phyloP scores from a whole-genome alignment of 2,797 vertebrate species.

The Cygnus olor region DNA sequence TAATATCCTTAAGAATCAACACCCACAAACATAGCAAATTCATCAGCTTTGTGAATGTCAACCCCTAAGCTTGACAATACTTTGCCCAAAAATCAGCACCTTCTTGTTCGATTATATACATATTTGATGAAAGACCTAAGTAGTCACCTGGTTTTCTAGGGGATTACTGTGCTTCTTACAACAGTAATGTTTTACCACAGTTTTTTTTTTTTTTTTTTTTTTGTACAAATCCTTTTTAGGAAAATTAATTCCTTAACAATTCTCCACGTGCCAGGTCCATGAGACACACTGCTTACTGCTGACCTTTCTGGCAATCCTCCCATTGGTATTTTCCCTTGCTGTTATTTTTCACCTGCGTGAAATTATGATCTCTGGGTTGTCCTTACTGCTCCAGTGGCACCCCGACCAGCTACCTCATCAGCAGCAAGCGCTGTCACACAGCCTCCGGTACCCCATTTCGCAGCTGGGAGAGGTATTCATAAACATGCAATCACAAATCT shows the following conservation, averaged over 20 bases:
- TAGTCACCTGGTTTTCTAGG: neutral
- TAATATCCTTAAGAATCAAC: neutral
- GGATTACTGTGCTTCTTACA: neutral
- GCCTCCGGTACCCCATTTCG: neutral
- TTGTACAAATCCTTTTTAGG: neutral
- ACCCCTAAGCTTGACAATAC: neutral
- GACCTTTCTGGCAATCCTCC: neutral
- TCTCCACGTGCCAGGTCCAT: neutral
- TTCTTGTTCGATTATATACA: neutral
- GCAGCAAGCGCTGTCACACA: rapidly evolving
- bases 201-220: neutral
- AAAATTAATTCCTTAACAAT: neutral
- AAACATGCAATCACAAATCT: neutral
- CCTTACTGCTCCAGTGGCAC: neutral
- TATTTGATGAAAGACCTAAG: neutral
- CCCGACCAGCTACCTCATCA: neutral
- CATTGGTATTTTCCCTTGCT: neutral
- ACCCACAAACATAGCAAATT: neutral
- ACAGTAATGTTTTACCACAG: neutral
- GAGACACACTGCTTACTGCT: neutral
- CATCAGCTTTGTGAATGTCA: neutral
- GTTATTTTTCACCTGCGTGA: neutral
- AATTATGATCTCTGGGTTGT: neutral
- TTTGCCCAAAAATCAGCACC: neutral
- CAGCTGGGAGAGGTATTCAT: neutral